These are phyloP conservation scores for Erebia aethiops DNA, from an alignment of 2,888 invertebrate species.

Conservation along the genomic window DNA sequence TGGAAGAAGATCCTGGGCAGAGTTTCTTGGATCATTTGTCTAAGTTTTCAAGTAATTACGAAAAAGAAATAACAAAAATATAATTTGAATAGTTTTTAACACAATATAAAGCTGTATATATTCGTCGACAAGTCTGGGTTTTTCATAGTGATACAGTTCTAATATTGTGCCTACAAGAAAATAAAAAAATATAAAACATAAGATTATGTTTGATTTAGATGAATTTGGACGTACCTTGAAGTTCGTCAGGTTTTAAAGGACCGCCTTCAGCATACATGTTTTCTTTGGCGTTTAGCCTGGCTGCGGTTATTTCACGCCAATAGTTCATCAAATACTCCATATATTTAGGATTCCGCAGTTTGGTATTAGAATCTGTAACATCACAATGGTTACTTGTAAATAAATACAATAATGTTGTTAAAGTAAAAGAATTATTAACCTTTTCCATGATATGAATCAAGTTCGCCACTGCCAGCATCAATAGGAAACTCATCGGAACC, in stretches of 20 bases:
- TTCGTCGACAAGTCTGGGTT: conserved; percentile 20
- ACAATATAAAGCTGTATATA: conserved; percentile 25
- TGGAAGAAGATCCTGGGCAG: conserved; percentile 50
- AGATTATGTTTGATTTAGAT: not conserved
- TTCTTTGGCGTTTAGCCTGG: conserved; percentile 62
- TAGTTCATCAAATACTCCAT: conserved; percentile 74
- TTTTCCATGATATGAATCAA: conserved; percentile 63
- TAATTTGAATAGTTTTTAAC: conserved; percentile 33
- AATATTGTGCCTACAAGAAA: conserved; percentile 37
- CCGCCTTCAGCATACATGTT: conserved; percentile 75
- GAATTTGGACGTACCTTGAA: conserved; percentile 56
- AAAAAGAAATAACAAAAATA: conserved; percentile 26
- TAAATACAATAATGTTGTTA: no score
- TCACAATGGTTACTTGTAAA: not conserved
- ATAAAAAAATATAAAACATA: conserved; percentile 22
- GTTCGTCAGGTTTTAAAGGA: conserved; percentile 66
- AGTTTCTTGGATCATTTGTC: conserved; percentile 42
- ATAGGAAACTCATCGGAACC: conserved; percentile 68
- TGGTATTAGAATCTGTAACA: conserved; percentile 43
- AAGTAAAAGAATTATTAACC: conserved; percentile 50
- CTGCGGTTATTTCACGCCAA: conserved; percentile 65
- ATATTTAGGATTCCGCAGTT: conserved; percentile 62
- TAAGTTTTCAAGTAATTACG: conserved; percentile 16
- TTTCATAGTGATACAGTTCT: conserved; percentile 28
- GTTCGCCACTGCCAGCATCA: conserved; percentile 73